These are phyloP conservation scores for Spodoptera picta DNA, from an alignment of 2,888 invertebrate genomes.

Conservation along the genomic window DNA sequence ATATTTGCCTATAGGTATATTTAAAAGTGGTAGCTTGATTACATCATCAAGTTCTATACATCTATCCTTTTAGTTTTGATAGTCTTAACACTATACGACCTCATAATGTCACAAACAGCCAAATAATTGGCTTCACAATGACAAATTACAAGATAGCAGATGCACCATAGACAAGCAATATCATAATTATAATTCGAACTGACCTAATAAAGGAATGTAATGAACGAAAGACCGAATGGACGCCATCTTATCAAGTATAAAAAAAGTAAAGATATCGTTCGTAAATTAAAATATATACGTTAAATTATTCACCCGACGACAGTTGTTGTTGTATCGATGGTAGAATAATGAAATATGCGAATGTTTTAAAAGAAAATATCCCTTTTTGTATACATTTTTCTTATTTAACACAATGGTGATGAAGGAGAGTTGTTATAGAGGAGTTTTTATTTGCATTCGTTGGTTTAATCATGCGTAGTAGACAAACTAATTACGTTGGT, in stretches of 20 bases:
- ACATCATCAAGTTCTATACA: too few species aligned
- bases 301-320: conserved; percentile 38
- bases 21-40: too few species aligned
- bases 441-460: conserved; percentile 25
- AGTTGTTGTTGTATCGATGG: conserved; percentile 24
- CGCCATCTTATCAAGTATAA: not conserved
- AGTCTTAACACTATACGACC: too few species aligned
- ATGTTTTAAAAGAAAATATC: conserved; percentile 9
- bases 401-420: not conserved
- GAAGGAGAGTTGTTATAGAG: conserved; percentile 29
- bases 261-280: not conserved
- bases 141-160: too few species aligned
- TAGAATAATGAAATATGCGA: conserved; percentile 23
- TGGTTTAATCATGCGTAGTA: conserved; percentile 26
- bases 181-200: too few species aligned
- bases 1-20: too few species aligned
- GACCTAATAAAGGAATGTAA: not conserved
- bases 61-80: too few species aligned
- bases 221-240: conserved; percentile 7
- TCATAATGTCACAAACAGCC: too few species aligned
- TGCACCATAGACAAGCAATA: too few species aligned
- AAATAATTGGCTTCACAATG: too few species aligned
- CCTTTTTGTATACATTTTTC: conserved; percentile 22
- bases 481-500: too few species aligned
- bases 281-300: conserved; percentile 25